phyloP scores from a whole-genome alignment of 2,113 vertebrate genomes.

The Telmatochromis bifrenatus region DNA sequence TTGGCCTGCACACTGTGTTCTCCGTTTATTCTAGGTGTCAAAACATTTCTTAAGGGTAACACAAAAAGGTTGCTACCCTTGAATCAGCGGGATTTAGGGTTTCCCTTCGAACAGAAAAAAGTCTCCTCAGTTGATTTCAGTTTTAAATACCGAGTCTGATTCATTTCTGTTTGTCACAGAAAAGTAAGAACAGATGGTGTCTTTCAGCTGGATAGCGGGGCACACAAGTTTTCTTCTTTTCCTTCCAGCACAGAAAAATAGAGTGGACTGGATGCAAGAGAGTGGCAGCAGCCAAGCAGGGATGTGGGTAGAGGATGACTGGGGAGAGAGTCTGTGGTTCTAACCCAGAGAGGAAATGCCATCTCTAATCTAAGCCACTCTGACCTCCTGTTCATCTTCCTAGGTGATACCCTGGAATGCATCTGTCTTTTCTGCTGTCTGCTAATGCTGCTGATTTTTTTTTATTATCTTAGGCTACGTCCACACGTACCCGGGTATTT shows the following conservation, averaged over 20 bases:
- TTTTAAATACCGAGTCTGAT: neutral
- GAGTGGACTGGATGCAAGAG: conserved; percentile 10
- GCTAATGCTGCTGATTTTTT: neutral
- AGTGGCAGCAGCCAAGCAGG: neutral
- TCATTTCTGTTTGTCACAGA: conserved; percentile 11
- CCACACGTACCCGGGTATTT: too few relatives aligned
- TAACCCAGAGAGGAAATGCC: conserved; percentile 7
- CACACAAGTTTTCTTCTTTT: neutral
- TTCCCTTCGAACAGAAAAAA: neutral
- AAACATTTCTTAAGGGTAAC: neutral
- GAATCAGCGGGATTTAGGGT: neutral
- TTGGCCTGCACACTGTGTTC: neutral
- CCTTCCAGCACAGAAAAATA: neutral
- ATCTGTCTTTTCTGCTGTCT: neutral
- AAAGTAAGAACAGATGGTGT: conserved; percentile 40
- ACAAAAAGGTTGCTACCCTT: neutral
- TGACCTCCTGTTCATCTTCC: conserved; percentile 19
- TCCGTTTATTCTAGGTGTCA: neutral
- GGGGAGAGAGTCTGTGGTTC: neutral
- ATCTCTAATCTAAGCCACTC: conserved; percentile 4
- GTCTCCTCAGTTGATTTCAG: neutral
- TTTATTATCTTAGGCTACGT: neutral
- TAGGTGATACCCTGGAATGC: neutral
- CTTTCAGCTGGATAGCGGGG: conserved; percentile 1
- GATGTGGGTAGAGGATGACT: neutral